phyloP scores from a whole-genome alignment of 2,797 vertebrate species.

The Capromys pilorides region DNA sequence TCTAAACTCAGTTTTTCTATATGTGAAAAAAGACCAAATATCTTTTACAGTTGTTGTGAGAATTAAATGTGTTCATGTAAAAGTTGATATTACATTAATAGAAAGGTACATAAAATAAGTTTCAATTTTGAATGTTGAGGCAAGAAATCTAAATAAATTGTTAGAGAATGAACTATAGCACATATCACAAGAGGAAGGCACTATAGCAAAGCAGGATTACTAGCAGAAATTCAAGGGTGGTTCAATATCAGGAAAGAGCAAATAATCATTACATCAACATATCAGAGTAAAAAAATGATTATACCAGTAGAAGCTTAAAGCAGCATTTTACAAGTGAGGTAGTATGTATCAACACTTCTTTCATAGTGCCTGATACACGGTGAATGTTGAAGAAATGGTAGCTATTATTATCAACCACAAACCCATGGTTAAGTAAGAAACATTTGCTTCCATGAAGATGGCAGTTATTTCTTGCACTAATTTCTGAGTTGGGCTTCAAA shows the following conservation, averaged over 20 bases:
- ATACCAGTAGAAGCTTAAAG: neutral
- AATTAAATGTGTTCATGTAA: neutral
- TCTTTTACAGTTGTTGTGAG: neutral
- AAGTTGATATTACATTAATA: neutral
- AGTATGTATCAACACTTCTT: neutral
- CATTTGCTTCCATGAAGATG: neutral
- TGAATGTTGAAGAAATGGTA: neutral
- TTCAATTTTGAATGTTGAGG: neutral
- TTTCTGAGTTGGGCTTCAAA: constrained; percentile 18
- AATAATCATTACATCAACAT: neutral
- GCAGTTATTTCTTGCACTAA: neutral
- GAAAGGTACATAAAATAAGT: neutral
- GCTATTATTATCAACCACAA: neutral
- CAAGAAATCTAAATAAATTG: neutral
- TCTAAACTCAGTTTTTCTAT: neutral
- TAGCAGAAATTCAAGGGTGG: neutral
- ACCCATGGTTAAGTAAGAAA: neutral
- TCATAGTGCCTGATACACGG: neutral
- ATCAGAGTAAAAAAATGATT: neutral
- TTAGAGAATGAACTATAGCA: neutral
- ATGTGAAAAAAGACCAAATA: neutral
- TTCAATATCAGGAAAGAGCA: neutral
- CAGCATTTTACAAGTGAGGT: neutral
- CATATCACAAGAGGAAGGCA: neutral
- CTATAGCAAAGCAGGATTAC: neutral